Base-by-base conservation (phyloP, 2,888 invertebrate genomes). In the Sphaerophoria rueppellii region DNA sequence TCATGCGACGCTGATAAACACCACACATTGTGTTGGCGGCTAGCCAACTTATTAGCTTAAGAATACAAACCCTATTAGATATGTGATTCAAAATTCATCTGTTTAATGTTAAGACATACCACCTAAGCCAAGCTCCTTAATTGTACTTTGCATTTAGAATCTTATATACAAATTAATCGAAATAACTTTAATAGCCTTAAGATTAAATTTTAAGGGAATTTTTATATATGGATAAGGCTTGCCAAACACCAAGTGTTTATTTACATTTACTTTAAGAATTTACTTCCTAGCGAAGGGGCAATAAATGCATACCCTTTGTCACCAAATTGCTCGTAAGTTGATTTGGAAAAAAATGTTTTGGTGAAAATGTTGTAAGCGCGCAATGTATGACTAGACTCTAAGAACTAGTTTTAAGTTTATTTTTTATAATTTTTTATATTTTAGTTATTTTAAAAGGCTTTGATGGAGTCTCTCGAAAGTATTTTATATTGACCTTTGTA, bases 1-100 rank as follows among this genome's bases (percentile, higher is more conserved):
- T 97, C 88, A 97, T 97, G 97, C 94, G 97, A 89, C 96, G 96
- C 92, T 96, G 93, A 93, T 24, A 11, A 5, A 1, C 16, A 16
- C 40, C 24, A 4, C 65, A 65, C 11, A 76, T 43, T 4, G 43
- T 11, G 50, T 37, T 24, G 61, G 75, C 76, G 58, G 72, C 85
- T 73, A 80, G 80, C 80, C 65, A 71, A 63, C 80, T 43, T 57
- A 67, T 71, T 16, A 65, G 16, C 50, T 50, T 50, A 65, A 50
- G 35, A 24, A 57, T 70, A 65, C 73, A 61, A 65, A 74, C 70
- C 74, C 75, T 72, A 75, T 83, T 83, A 75, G 80, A 83, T 80
- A 77, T 85, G 85, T 85, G 85, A 85, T 85, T 85, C 81, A 70
- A 81, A 85, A 81, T 81, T 85, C 55, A 74, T 83, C 55, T 57